Evolutionary conservation across 2,797 vertebrate species (phyloP).

Genomic region (Xerus rutilus): DNA sequence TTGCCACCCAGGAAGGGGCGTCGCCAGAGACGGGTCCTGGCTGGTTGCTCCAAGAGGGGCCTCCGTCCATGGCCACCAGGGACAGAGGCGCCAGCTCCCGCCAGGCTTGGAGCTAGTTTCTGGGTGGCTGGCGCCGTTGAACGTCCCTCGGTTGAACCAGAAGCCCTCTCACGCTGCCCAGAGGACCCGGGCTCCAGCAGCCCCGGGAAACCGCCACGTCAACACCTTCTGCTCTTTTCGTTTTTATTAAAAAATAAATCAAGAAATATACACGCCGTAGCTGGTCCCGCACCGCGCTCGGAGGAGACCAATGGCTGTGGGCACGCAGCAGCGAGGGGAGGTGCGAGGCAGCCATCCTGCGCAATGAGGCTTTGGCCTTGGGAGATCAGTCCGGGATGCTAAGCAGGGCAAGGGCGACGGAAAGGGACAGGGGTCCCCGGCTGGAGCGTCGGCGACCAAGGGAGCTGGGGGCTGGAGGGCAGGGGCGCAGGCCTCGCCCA

Average conservation of each 20-base stretch:
- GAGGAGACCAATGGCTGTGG: neutral
- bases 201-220: neutral
- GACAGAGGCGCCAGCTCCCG: too few relatives aligned
- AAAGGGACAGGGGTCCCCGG: too few relatives aligned
- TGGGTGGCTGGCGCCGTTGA: too few relatives aligned
- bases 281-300: neutral
- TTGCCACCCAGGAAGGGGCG: too few relatives aligned
- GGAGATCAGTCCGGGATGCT: neutral
- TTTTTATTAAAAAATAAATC: slow-evolving; percentile 83
- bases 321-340: neutral
- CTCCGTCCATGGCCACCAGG: too few relatives aligned
- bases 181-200: neutral
- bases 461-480: neutral
- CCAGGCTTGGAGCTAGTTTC: too few relatives aligned
- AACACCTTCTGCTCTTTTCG: neutral
- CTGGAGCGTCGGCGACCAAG: neutral
- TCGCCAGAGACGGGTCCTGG: too few relatives aligned
- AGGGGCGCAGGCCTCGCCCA: neutral
- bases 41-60: too few relatives aligned
- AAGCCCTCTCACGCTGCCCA: neutral
- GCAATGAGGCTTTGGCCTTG: neutral
- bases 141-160: neutral
- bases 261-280: slow-evolving; percentile 76
- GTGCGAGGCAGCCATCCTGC: neutral
- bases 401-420: neutral